A percentile compares a stretch with the other conserved stretches of the same genome.
Conservation (phyloP, 2,113 vertebrate genomes). For the Anguilla japonica region DNA sequence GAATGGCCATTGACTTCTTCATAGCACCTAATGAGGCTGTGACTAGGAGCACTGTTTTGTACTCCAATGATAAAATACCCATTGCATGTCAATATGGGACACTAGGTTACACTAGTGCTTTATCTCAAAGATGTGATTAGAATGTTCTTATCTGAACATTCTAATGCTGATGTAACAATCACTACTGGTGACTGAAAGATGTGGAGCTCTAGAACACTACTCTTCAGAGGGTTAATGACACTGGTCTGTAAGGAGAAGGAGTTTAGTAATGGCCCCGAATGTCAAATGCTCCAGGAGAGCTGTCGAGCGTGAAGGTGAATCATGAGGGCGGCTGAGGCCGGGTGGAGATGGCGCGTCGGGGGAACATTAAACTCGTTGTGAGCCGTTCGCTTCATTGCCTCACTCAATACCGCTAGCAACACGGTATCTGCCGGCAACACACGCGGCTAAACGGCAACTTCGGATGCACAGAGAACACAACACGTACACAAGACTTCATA, state of each 20-base stretch:
- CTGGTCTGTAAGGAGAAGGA: no score
- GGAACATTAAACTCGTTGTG: neutral
- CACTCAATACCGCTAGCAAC: neutral
- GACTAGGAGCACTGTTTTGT: neutral
- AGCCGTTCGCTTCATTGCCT: neutral
- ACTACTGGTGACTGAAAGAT: no score
- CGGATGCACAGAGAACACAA: slow-evolving; percentile 4
- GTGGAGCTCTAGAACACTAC: no score
- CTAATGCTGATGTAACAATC: no score
- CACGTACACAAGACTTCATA: neutral
- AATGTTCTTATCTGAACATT: no score
- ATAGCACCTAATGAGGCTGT: neutral
- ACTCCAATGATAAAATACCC: neutral
- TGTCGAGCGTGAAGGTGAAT: neutral
- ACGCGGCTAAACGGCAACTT: slow-evolving; percentile 8
- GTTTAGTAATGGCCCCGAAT: neutral
- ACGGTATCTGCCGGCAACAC: neutral
- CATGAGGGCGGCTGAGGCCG: neutral
- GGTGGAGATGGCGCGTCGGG: neutral
- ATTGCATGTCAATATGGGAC: no score
- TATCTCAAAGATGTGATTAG: no score
- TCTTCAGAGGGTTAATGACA: no score
- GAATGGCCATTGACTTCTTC: neutral
- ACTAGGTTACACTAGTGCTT: no score
- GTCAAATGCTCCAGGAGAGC: neutral